phyloP scores from a whole-genome alignment of 1,140 invertebrate species.

The Musca vetustissima region DNA sequence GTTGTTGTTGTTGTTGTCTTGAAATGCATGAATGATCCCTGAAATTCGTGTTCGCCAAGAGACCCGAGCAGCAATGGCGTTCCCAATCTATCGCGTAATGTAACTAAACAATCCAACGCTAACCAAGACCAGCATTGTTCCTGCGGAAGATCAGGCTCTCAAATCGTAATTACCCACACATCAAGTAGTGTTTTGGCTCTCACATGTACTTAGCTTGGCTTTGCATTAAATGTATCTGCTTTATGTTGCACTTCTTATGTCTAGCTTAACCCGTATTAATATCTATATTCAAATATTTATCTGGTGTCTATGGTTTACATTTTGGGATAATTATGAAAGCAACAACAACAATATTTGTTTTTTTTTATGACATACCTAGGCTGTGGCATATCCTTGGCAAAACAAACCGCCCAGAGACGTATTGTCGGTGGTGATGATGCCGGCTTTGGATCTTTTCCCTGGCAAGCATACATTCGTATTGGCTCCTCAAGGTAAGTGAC shows the following conservation, averaged over 20 bases:
- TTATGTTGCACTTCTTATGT: background rate
- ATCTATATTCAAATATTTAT: background rate
- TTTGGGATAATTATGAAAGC: no score
- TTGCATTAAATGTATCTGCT: background rate
- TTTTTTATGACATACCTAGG: conserved; percentile 60
- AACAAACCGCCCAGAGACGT: conserved; percentile 81
- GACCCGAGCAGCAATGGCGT: no score
- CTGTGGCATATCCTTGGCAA: conserved; percentile 80
- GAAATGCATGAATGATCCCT: no score
- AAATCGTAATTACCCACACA: conserved; percentile 12
- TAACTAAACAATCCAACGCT: background rate
- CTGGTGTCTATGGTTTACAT: background rate
- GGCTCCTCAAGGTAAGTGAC: conserved; percentile 68
- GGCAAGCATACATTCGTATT: conserved; percentile 94
- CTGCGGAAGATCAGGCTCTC: conserved; percentile 19
- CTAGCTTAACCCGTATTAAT: background rate
- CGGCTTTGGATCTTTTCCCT: conserved; percentile 91
- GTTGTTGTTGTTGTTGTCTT: no score
- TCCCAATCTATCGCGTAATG: background rate
- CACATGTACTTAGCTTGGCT: background rate
- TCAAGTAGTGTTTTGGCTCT: background rate
- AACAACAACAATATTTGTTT: background rate
- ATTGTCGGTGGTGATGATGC: conserved; percentile 93
- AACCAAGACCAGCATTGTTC: background rate
- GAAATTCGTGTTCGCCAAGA: no score